Evolutionary conservation across 2,888 invertebrate genomes (phyloP), one percentile per base, ranked within the genome.

Genomic region (Keiferia lycopersicella): DNA sequence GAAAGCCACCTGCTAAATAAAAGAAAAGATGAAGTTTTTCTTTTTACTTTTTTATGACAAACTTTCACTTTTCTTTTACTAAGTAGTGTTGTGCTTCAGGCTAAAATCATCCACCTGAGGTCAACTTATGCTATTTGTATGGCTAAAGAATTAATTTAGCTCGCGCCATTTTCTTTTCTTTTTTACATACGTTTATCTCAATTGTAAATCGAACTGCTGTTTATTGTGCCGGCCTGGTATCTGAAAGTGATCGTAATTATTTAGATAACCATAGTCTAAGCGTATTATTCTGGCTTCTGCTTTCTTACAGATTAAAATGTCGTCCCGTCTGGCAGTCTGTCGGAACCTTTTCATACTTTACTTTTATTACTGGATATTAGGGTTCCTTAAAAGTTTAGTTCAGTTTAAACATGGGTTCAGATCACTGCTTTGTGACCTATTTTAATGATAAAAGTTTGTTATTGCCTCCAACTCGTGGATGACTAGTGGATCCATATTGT

Each of bases 301-400:
- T 41, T 41, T 41, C 41, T 41, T 41, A 41, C 41, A 14, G 41
- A 41, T 41, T 41, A 41, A 41, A 41, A 41, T 41, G 41, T 14
- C 41, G n/a, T 41, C 41, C 41, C n/a, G 14, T 41, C 41, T 41
- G 41, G 6, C 12, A n/a, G 14, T 12, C 41, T 41, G 41, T 41
- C 41, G n/a, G 14, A 3, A 41, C 11, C 41, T 41, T 41, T 41
- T 41, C 11, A 41, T 41, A 14, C n/a, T 41, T 41, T 14, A 41
- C 41, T 41, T 41, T 41, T 41, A 41, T 41, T 41, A 41, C 41
- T 4, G n/a, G 14, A 14, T 41, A 14, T 12, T 14, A 41, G 41
- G 3, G 41, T 41, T 41, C 41, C n/a, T 41, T 41, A 6, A n/a
- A 6, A 1, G 41, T 41, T 41, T 34, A 8, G 34, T 34, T 34